These are phyloP conservation scores for Cephalopachus bancanus DNA, from an alignment of 2,797 vertebrate species.

Conservation along the genomic window DNA sequence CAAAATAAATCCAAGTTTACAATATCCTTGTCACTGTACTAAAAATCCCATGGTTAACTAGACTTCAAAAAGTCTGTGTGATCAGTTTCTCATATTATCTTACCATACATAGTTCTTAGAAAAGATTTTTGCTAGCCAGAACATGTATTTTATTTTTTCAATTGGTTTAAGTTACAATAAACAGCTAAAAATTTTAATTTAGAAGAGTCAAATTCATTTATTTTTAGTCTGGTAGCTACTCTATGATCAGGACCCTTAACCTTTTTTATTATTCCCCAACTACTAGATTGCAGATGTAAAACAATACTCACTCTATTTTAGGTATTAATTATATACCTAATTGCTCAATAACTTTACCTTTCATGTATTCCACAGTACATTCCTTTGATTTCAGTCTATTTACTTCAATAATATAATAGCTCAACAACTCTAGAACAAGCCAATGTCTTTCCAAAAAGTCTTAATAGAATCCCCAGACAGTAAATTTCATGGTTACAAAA, in stretches of 20 bases:
- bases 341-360: not conserved
- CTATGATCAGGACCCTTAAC: not conserved
- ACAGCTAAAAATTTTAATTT: constrained; percentile 50
- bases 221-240: not conserved
- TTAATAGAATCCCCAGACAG: not conserved
- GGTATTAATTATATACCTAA: constrained; percentile 39
- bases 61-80: constrained; percentile 52
- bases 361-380: not conserved
- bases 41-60: constrained; percentile 59
- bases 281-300: not conserved
- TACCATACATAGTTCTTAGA: constrained; percentile 48
- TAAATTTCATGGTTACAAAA: constrained; percentile 36
- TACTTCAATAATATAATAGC: constrained; percentile 21
- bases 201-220: constrained; percentile 49
- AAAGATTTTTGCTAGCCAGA: constrained; percentile 19
- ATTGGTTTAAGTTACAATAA: constrained; percentile 62
- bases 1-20: constrained; percentile 74
- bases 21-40: constrained; percentile 12
- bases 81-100: constrained; percentile 43
- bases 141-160: constrained; percentile 52
- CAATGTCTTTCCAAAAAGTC: not conserved
- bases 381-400: not conserved
- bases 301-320: constrained; percentile 33
- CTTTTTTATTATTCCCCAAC: not conserved
- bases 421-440: not conserved